Percentiles rank a stretch among this genome's conserved stretches.
phyloP scores from a whole-genome alignment of 2,113 vertebrate genomes.

The Apodemus sylvaticus region DNA sequence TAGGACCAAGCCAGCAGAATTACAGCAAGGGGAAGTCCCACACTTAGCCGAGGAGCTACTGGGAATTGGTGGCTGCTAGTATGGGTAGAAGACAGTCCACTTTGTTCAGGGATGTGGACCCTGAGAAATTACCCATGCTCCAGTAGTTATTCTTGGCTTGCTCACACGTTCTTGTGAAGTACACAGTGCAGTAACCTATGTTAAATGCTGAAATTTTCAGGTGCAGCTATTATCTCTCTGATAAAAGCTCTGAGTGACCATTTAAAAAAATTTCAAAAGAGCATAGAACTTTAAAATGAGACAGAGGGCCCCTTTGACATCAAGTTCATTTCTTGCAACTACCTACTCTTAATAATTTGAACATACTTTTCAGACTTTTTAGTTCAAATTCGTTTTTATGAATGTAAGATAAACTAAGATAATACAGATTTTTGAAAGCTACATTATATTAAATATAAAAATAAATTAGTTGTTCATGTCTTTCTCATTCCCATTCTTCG shows the following conservation, averaged over 20 bases:
- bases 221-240: background rate
- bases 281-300: constrained; percentile 13
- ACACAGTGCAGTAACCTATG: background rate
- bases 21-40: background rate
- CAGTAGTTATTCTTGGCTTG: background rate
- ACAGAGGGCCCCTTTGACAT: background rate
- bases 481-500: background rate
- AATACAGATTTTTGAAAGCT: background rate
- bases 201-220: background rate
- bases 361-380: background rate
- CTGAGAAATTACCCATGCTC: background rate
- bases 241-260: background rate
- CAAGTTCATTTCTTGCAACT: background rate
- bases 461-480: background rate
- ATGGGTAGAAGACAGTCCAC: background rate
- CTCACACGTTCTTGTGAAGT: background rate
- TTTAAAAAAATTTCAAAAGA: constrained; percentile 25
- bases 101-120: background rate
- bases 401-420: background rate
- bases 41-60: background rate
- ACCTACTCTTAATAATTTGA: background rate
- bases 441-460: background rate
- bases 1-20: background rate
- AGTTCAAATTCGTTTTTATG: constrained; percentile 12
- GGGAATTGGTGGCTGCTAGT: background rate